phyloP scores from a whole-genome alignment of 2,888 invertebrate species.

The Glyphotaelius pellucidus region DNA sequence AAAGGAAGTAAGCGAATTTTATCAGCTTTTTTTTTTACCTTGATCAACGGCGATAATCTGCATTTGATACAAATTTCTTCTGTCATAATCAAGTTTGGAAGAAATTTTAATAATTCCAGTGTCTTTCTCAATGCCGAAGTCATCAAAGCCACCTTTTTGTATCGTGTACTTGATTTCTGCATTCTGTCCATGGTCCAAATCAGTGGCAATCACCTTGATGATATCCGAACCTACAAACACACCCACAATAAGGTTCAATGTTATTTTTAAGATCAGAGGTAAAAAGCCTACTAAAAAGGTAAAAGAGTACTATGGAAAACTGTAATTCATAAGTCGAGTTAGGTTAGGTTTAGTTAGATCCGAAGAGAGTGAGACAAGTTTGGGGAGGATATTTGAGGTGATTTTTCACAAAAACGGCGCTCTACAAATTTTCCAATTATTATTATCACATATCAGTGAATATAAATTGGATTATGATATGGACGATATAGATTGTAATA shows the following conservation, averaged over 20 bases:
- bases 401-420: too few species aligned
- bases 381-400: too few species aligned
- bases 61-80: conserved; percentile 87
- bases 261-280: not conserved
- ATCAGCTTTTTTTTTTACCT: conserved; percentile 72
- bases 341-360: too few species aligned
- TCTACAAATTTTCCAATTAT: too few species aligned
- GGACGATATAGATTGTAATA: too few species aligned
- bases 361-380: too few species aligned
- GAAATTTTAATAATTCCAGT: conserved; percentile 87
- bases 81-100: conserved; percentile 89
- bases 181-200: conserved; percentile 92
- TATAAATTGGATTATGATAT: too few species aligned
- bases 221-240: conserved; percentile 82
- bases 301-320: too few species aligned
- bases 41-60: conserved; percentile 89
- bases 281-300: too few species aligned
- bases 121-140: conserved; percentile 87
- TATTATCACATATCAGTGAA: too few species aligned
- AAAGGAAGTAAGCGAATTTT: too few species aligned
- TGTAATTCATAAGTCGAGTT: too few species aligned
- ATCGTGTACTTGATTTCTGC: conserved; percentile 89
- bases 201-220: conserved; percentile 86
- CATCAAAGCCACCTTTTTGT: conserved; percentile 90
- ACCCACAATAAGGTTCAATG: not conserved